A percentile compares a stretch with the other conserved stretches of the same genome.
Conservation (phyloP, 2,113 vertebrate genomes). For the Salvelinus alpinus region DNA sequence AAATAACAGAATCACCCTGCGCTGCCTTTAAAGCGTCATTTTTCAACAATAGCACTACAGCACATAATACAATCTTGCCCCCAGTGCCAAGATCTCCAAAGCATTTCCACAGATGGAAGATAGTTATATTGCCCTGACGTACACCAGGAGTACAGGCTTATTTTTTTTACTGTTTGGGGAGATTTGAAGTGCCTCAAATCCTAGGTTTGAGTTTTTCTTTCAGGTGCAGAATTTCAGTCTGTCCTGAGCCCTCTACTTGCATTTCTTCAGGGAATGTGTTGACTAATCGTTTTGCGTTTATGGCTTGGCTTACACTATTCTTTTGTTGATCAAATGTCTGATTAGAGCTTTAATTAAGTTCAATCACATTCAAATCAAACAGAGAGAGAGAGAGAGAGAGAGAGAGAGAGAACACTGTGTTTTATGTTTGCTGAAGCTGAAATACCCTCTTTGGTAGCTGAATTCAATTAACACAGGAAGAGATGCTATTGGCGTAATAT, state of each 20-base stretch:
- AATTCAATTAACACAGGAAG: constrained; percentile 66
- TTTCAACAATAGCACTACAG: constrained; percentile 33
- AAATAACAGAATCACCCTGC: constrained; percentile 47
- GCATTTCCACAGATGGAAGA: constrained; percentile 42
- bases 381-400: background rate
- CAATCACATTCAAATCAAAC: constrained; percentile 22
- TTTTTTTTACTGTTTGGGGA: constrained; percentile 21
- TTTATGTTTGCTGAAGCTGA: constrained; percentile 43
- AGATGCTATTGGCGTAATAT: constrained; percentile 67
- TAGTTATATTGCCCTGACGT: constrained; percentile 30
- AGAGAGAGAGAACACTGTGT: background rate
- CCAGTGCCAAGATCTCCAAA: constrained; percentile 32
- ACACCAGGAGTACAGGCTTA: constrained; percentile 24
- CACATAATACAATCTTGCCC: constrained; percentile 28
- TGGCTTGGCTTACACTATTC: background rate
- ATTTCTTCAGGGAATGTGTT: constrained; percentile 15
- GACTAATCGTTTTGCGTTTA: constrained; percentile 22
- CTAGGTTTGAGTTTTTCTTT: constrained; percentile 8
- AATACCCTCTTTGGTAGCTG: constrained; percentile 27
- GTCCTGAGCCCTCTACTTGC: background rate
- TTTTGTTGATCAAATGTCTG: background rate
- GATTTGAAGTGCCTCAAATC: constrained; percentile 8
- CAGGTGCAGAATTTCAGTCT: background rate
- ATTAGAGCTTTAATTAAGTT: constrained; percentile 24
- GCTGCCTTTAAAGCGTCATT: constrained; percentile 28